Conservation (phyloP, 2,888 invertebrate genomes). For the Mactromeris polynyma region DNA sequence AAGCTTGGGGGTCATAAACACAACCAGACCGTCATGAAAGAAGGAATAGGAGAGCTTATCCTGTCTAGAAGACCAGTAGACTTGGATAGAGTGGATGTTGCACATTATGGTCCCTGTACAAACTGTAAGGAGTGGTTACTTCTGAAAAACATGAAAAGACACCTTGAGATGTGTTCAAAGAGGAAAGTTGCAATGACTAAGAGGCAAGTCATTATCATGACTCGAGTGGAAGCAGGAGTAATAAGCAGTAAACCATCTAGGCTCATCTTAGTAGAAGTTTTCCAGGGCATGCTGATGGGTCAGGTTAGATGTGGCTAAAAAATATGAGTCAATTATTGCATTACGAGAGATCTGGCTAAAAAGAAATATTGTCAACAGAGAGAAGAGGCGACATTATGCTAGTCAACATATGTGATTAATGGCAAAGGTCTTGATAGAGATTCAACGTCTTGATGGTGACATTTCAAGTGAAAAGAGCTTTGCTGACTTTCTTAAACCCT, state of each 20-base stretch:
- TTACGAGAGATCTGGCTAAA: conserved; percentile 65
- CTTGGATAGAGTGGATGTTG: not conserved
- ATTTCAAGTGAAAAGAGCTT: no score
- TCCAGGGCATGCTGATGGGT: conserved; percentile 59
- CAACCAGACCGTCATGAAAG: conserved; percentile 29
- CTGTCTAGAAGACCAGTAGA: conserved; percentile 41
- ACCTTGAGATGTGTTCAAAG: conserved; percentile 27
- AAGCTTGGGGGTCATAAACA: conserved; percentile 43
- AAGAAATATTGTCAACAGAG: conserved; percentile 53
- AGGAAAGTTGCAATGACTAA: not conserved
- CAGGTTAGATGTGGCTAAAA: conserved; percentile 49
- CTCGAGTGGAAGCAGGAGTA: conserved; percentile 52
- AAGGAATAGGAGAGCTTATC: conserved; percentile 37
- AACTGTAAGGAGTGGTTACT: conserved; percentile 48
- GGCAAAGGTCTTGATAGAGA: conserved; percentile 49
- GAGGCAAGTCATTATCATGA: conserved; percentile 32
- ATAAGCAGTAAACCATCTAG: conserved; percentile 54
- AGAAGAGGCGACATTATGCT: conserved; percentile 60
- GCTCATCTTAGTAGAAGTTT: conserved; percentile 60
- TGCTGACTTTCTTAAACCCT: no score
- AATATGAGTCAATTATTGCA: conserved; percentile 53
- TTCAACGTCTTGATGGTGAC: conserved; percentile 24
- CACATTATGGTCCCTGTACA: conserved; percentile 45
- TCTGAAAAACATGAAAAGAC: conserved; percentile 36
- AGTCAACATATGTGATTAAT: conserved; percentile 57